A percentile compares a stretch with the other conserved stretches of the same genome.
Evolutionary conservation across 2,797 vertebrate species (phyloP).

Genomic region (Anguilla megastoma): DNA sequence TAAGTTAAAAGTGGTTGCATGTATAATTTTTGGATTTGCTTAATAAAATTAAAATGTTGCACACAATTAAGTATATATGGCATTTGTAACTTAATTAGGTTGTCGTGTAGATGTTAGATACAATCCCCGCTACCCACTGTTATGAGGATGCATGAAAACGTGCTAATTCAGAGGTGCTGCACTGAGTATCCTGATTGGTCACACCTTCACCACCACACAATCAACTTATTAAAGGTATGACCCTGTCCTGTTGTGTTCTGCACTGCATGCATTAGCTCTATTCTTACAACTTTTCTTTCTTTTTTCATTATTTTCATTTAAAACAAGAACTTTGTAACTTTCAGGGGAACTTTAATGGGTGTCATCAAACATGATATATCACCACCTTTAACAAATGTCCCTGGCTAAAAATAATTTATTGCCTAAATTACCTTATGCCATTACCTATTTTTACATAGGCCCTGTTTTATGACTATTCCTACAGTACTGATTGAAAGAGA

Average conservation of each 20-base stretch:
- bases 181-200: too few relatives aligned
- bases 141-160: too few relatives aligned
- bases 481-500: slow-evolving; percentile 16
- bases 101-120: too few relatives aligned
- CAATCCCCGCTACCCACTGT: too few relatives aligned
- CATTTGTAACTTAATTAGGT: not conserved
- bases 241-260: not conserved
- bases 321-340: slow-evolving; percentile 17
- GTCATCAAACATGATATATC: not conserved
- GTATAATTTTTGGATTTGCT: too few relatives aligned
- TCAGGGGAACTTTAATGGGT: not conserved
- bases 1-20: too few relatives aligned
- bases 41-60: too few relatives aligned
- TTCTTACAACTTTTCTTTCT: not conserved
- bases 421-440: not conserved
- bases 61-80: not conserved
- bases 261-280: not conserved
- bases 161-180: too few relatives aligned
- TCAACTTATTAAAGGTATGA: too few relatives aligned
- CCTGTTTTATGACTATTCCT: not conserved
- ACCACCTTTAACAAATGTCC: not conserved
- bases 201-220: too few relatives aligned
- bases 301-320: not conserved
- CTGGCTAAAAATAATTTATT: not conserved
- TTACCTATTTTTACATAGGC: not conserved